These are phyloP conservation scores for Cygnus buccinator DNA, from an alignment of 2,113 vertebrate species.

Conservation along the genomic window DNA sequence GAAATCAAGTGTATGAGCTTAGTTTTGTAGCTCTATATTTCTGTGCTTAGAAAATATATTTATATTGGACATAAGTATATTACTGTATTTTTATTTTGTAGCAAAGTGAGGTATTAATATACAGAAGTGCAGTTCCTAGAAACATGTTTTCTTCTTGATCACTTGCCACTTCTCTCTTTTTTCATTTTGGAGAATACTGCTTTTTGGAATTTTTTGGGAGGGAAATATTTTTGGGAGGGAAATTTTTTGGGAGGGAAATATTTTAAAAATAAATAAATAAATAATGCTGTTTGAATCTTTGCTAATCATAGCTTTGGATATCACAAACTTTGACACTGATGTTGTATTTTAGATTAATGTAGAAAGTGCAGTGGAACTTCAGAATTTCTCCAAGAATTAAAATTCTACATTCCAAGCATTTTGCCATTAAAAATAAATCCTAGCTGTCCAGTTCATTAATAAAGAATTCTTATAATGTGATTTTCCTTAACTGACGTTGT, in stretches of 20 bases:
- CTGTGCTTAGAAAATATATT: neutral
- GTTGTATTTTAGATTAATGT: neutral
- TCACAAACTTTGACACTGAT: neutral
- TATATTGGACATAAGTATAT: neutral
- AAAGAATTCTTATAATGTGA: neutral
- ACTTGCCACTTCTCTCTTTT: neutral
- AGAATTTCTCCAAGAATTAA: neutral
- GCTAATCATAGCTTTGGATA: neutral
- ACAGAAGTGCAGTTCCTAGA: neutral
- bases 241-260: rapidly evolving
- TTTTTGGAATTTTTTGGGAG: neutral
- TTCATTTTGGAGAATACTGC: neutral
- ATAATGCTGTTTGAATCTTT: neutral
- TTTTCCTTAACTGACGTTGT: neutral
- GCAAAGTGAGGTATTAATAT: neutral
- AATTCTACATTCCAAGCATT: neutral
- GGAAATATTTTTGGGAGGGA: rapidly evolving
- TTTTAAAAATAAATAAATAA: neutral
- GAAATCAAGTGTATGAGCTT: neutral
- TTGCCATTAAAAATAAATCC: neutral
- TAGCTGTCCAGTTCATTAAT: neutral
- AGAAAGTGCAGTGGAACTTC: neutral
- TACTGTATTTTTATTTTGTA: neutral
- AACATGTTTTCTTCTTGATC: neutral
- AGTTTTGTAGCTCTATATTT: neutral